Evolutionary conservation across 2,797 vertebrate species (phyloP), one percentile per base, ranked within the genome.

Genomic region (Sternotherus odoratus): DNA sequence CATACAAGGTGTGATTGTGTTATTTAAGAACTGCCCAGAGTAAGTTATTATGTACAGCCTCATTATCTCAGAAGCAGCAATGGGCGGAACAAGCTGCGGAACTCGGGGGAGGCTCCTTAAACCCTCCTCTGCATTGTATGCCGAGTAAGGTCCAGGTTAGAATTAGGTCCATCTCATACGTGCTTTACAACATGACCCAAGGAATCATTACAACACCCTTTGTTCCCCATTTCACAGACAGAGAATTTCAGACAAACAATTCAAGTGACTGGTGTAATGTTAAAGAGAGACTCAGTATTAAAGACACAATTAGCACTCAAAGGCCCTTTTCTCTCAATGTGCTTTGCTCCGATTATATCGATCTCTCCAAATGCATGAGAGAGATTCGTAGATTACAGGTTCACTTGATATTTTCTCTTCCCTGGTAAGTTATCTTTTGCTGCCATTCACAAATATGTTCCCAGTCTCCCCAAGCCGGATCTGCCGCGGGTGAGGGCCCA

Each of bases 401-500:
- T 89, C 82, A 86, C 1, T 0, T 28, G 7, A 79, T 54, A 92
- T 16, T 24, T 84, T 77, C 9, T 90, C 28, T 53, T 83, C n/a
- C 74, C 56, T 33, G 89, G 43, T 12, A 60, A 72, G 63, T 26
- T 90, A 46, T 83, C 83, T 56, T 50, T 28, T 81, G 28, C 1
- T 36, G 81, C 81, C 85, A 86, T 54, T 88, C 90, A 69, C 3
- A 36, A 8, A 39, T 82, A 12, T 28, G 4, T 1, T 49, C 53
- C 39, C 57, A 1, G 49, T 69, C 93, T 90, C 79, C 78, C 24
- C 85, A 86, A n/a, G n/a, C n/a, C n/a, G n/a, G n/a, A n/a, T n/a
- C n/a, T n/a, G n/a, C n/a, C n/a, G n/a, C n/a, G n/a, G n/a, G n/a
- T n/a, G n/a, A n/a, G n/a, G n/a, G n/a, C n/a, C n/a, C n/a, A n/a